Evolutionary conservation across 2,113 vertebrate species (phyloP), one percentile per base, ranked within the genome.

Genomic region (Benitochromis conjunctus): DNA sequence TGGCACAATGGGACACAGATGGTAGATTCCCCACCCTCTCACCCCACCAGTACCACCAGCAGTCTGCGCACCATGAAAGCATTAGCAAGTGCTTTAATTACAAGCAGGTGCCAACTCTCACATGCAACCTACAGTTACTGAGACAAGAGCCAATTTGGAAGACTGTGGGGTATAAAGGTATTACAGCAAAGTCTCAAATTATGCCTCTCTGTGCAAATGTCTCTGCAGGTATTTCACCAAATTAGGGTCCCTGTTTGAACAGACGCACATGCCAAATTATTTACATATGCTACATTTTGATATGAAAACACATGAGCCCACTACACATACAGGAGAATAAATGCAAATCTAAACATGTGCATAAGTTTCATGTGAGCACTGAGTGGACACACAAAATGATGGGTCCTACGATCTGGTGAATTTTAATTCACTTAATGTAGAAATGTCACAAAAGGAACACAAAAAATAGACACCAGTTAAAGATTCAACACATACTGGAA

Each of bases 1-100:
- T 85, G 86, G 82, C 87, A 82, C 43, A 36, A 53, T 36, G 60
- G 82, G 58, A 88, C 86, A 86, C 87, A 92, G 88, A 88, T 90
- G 93, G 86, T 62, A 82, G 74, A 85, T 64, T 38, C 54, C 84
- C 29, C 58, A 21, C n/a, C 2, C 43, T 82, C 83, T 83, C 78
- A 48, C 55, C 41, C 86, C 26, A 46, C 31, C 54, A 19, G 38
- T 3, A 36, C 6, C 7, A 9, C 19, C 26, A 83, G 3, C 90
- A 54, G 43, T 64, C 58, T 21, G 56, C 5, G 18, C 57, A 29
- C 34, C 55, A 74, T 53, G 48, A 88, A 84, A 82, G 82, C 12
- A 34, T 74, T 81, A 34, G 53, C 21, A 31, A 53, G 54, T 69
- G 80, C 58, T 86, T 31, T 31, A 69, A 53, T 87, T 58, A 85